Evolutionary conservation across 2,797 vertebrate species (phyloP).

Genomic region (Catharus ustulatus): DNA sequence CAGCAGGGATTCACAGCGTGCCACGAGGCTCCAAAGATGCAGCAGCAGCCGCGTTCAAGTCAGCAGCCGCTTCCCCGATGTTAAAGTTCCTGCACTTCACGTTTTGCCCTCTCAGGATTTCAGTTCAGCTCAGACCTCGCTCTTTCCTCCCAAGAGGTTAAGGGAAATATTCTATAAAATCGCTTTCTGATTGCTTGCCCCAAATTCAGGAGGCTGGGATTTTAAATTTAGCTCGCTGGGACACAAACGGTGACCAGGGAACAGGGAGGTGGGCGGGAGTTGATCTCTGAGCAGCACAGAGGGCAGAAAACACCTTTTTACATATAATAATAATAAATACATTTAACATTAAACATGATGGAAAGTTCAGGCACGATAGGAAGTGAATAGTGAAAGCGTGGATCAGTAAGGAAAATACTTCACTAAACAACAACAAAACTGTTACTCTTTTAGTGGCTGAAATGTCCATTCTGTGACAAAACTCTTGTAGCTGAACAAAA

Average conservation of each 20-base stretch:
- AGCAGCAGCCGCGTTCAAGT: neutral
- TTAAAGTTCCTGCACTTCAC: fast-evolving
- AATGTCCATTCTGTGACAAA: neutral
- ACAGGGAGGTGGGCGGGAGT: fast-evolving
- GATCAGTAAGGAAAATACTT: neutral
- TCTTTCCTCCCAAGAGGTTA: neutral
- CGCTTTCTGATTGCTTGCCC: neutral
- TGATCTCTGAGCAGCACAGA: neutral
- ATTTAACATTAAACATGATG: neutral
- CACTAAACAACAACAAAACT: neutral
- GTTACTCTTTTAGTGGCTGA: neutral
- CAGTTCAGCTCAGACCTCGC: neutral
- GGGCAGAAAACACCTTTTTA: neutral
- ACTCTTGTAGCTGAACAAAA: neutral
- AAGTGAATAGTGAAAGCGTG: neutral
- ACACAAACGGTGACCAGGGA: neutral
- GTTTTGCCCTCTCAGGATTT: neutral
- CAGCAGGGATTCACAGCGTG: fast-evolving
- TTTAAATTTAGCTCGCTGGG: neutral
- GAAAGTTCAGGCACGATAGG: fast-evolving
- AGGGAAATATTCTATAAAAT: neutral
- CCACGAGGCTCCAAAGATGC: neutral
- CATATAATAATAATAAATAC: fast-evolving
- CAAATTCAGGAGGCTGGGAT: neutral
- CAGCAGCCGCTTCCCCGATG: fast-evolving